phyloP scores from a whole-genome alignment of 2,113 vertebrate species.

The Phalacrocorax carbo region DNA sequence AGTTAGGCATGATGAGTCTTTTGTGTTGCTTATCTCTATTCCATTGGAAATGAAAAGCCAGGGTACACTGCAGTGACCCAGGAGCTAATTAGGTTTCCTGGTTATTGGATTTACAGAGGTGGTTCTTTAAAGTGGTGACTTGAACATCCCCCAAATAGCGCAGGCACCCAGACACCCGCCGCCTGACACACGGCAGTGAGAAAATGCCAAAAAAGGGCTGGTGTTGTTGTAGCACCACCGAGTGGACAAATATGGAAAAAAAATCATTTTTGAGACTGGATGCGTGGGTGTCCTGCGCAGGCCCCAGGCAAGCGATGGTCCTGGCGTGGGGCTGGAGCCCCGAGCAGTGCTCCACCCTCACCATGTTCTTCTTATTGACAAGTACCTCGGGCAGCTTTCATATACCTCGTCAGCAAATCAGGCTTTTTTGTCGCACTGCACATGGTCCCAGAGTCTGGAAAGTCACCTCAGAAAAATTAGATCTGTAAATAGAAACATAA shows the following conservation, averaged over 20 bases:
- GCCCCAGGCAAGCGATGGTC: not conserved
- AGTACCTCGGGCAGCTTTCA: not conserved
- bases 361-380: not conserved
- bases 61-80: not conserved
- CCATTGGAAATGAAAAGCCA: not conserved
- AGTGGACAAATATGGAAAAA: slow-evolving; percentile 7
- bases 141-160: not conserved
- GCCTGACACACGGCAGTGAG: not conserved
- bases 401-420: not conserved
- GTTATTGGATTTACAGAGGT: not conserved
- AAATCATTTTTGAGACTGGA: not conserved
- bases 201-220: not conserved
- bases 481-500: not conserved
- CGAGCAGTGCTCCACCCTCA: not conserved
- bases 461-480: not conserved
- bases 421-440: not conserved
- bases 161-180: not conserved
- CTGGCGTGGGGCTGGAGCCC: not conserved
- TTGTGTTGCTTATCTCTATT: not conserved
- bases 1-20: not conserved
- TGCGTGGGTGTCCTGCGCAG: rapidly evolving
- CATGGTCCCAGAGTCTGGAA: not conserved
- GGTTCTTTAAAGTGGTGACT: rapidly evolving
- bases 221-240: slow-evolving; percentile 61
- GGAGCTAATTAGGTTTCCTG: not conserved